Percentiles rank a stretch among this genome's conserved stretches.
These are phyloP conservation scores for Ptychodera flava DNA, from an alignment of 35 echinoderm and acorn worm species.

Conservation along the genomic window DNA sequence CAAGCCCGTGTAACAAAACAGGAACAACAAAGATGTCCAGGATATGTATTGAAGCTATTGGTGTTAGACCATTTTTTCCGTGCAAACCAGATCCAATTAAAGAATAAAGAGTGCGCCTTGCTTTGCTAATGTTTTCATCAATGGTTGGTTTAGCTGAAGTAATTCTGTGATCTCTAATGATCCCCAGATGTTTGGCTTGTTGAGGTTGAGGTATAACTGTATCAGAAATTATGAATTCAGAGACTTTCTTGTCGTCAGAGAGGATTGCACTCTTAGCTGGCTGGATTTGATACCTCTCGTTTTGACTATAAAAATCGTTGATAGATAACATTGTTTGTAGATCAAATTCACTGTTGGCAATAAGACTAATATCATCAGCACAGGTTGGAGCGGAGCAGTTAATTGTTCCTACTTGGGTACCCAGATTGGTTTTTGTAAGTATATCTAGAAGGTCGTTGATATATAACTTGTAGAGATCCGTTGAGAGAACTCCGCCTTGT, in stretches of 20 bases:
- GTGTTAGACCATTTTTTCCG: not conserved
- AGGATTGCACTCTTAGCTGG: not conserved
- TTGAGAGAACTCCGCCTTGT: no score
- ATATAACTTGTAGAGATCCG: not conserved
- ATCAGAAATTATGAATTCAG: not conserved
- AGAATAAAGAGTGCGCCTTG: not conserved
- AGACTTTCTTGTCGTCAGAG: not conserved
- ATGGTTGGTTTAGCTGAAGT: not conserved
- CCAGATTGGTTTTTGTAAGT: not conserved
- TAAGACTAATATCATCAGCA: not conserved
- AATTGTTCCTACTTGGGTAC: not conserved
- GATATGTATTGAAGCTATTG: not conserved
- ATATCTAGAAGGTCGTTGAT: no score
- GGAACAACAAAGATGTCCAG: not conserved
- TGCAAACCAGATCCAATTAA: not conserved
- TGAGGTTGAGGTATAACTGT: not conserved
- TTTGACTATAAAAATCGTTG: not conserved
- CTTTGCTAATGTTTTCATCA: not conserved
- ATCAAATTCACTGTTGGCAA: not conserved
- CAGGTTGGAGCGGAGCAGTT: not conserved
- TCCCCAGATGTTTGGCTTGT: not conserved
- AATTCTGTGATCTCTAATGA: not conserved
- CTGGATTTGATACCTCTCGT: not conserved
- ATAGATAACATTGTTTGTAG: not conserved
- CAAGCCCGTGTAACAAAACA: not conserved